Base-by-base conservation (phyloP, 2,888 invertebrate species). In the Gastracanthus pulcherrimus region DNA sequence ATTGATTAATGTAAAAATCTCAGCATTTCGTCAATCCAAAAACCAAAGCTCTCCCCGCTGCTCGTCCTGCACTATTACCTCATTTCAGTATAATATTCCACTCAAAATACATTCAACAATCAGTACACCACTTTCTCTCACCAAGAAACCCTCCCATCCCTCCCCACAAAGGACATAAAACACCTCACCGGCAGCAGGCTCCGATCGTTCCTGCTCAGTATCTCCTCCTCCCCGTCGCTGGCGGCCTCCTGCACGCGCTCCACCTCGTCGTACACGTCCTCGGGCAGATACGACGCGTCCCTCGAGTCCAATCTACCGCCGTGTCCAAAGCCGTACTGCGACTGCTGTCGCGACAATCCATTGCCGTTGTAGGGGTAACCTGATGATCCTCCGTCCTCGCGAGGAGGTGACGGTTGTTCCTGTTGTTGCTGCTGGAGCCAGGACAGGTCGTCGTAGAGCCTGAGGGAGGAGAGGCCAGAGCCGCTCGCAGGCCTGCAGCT, bases 101-200 rank as follows among this genome's bases (percentile, higher is more conserved):
- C n/a, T n/a, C n/a, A n/a, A n/a, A n/a, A n/a, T n/a, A n/a, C n/a
- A n/a, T n/a, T n/a, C n/a, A n/a, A n/a, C n/a, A n/a, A n/a, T n/a
- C n/a, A n/a, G n/a, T n/a, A n/a, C n/a, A n/a, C n/a, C n/a, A n/a
- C n/a, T n/a, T n/a, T n/a, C n/a, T n/a, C n/a, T n/a, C n/a, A n/a
- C n/a, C n/a, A n/a, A n/a, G n/a, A n/a, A n/a, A n/a, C n/a, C n/a
- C n/a, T n/a, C n/a, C n/a, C n/a, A n/a, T n/a, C n/a, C n/a, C n/a
- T n/a, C n/a, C n/a, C n/a, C n/a, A n/a, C n/a, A n/a, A n/a, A n/a
- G n/a, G n/a, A n/a, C n/a, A n/a, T n/a, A 51, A 70, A 29, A 51
- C n/a, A n/a, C 1, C 78, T 29, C 23, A 80, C 80, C 3, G 75
- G 80, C 51, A 62, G 7, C 11, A 75, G 55, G 31, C 80, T 80